Evolutionary conservation across 1,140 invertebrate genomes (phyloP).

Genomic region (Penaeus japonicus): DNA sequence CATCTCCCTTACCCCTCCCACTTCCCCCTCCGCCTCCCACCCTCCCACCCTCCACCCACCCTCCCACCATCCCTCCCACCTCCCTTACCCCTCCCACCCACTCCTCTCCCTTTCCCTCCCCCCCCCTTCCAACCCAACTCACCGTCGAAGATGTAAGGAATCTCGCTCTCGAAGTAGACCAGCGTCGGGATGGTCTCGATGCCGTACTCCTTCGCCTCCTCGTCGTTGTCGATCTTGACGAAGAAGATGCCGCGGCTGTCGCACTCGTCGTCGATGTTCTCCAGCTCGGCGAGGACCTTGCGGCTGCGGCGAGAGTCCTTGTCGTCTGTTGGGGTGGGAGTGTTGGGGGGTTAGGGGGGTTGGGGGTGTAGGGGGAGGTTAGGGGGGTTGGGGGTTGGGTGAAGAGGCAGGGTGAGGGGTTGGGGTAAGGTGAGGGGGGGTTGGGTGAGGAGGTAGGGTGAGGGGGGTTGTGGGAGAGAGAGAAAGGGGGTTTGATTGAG

Average conservation of each 20-base stretch:
- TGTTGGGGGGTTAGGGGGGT: not conserved
- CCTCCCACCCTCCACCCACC: not conserved
- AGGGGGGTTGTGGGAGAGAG: too few relatives aligned
- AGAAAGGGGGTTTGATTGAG: too few relatives aligned
- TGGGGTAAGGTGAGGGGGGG: too few relatives aligned
- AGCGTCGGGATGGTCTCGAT: slow-evolving; percentile 87
- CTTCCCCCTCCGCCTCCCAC: not conserved
- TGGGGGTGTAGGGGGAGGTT: too few relatives aligned
- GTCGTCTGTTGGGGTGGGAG: slow-evolving; percentile 74
- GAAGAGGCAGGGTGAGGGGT: slow-evolving; percentile 56
- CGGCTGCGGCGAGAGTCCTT: slow-evolving; percentile 89
- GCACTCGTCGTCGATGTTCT: slow-evolving; percentile 95
- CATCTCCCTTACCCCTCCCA: not conserved
- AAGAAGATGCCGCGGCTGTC: slow-evolving; percentile 86
- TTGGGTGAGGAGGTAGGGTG: too few relatives aligned
- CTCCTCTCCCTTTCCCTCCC: slow-evolving; percentile 24
- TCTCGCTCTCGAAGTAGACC: slow-evolving; percentile 86
- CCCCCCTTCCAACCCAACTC: slow-evolving; percentile 52
- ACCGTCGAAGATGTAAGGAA: slow-evolving; percentile 86
- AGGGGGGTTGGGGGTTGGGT: too few relatives aligned
- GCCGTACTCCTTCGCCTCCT: slow-evolving; percentile 89
- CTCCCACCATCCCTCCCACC: not conserved
- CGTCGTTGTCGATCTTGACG: slow-evolving; percentile 90
- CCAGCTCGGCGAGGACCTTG: slow-evolving; percentile 85
- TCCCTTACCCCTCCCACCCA: not conserved